phyloP scores from a whole-genome alignment of 92 coral and sea anemone species.

The Zoanthus sansibaricus region DNA sequence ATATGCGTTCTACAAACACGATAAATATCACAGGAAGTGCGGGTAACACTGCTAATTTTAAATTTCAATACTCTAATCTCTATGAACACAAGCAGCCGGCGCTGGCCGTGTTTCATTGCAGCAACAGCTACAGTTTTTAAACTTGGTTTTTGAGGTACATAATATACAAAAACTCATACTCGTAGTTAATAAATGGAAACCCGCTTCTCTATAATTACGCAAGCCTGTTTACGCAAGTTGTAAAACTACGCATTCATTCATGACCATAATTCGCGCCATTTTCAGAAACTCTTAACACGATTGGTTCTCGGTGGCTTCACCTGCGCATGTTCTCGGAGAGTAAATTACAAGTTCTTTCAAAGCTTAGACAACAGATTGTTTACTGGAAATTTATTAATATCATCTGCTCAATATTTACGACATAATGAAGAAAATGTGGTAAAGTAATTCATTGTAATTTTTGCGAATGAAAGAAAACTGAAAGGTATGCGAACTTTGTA shows the following conservation, averaged over 20 bases:
- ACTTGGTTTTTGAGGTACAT: background rate
- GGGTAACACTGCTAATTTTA: background rate
- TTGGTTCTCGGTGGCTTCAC: background rate
- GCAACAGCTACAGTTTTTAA: slow-evolving; percentile 14
- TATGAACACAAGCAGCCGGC: background rate
- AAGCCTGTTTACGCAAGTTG: background rate
- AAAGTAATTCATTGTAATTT: background rate
- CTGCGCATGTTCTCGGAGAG: background rate
- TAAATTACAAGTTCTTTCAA: background rate
- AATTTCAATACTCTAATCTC: background rate
- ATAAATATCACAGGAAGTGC: slow-evolving; percentile 11
- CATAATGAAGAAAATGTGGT: background rate
- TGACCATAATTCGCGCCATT: background rate
- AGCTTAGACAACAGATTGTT: background rate
- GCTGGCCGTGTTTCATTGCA: slow-evolving; percentile 11
- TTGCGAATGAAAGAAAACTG: background rate
- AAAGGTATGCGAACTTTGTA: background rate
- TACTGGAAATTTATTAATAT: background rate
- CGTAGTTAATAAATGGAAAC: background rate
- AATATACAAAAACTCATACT: slow-evolving; percentile 2
- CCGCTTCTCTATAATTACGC: background rate
- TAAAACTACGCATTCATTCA: background rate
- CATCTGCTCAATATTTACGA: background rate
- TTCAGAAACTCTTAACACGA: background rate
- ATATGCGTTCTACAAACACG: background rate